Evolutionary conservation across 2,888 invertebrate genomes (phyloP), one percentile per base, ranked within the genome.

Genomic region (Callyntrura guangdongensis): DNA sequence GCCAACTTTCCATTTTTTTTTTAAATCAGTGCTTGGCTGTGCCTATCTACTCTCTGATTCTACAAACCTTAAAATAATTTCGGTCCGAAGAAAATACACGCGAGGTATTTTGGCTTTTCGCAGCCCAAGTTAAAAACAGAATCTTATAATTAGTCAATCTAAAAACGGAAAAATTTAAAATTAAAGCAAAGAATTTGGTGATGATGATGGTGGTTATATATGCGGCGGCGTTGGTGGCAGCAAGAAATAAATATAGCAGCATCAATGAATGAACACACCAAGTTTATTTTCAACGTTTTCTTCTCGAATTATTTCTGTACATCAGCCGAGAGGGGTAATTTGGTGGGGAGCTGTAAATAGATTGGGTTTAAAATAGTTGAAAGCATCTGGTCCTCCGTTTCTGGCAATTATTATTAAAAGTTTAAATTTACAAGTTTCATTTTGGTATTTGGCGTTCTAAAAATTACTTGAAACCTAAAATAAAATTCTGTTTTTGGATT

Each of bases 401-500:
- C 87, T 87, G 87, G 87, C 87, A 87, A 87, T 87, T 87, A 87
- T 87, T 87, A 87, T 87, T 87, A 87, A 87, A 87, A 84, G 89
- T 89, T 89, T 89, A 84, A 89, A 89, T 89, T 89, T 89, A 89
- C 84, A 83, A 69, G 84, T 89, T 89, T 84, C 83, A 89, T 85
- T 88, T 91, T 61, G 79, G 87, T 81, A 87, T 87, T 79, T 67
- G 56, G 87, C 49, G 87, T 87, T 87, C 87, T 87, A 87, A 87
- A 87, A 87, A 87, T 87, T 87, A 87, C 87, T 87, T 86, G 86
- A 86, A 86, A 86, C 86, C 87, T 67, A 87, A 87, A 87, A 87
- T 87, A 87, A 87, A 87, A 67, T 87, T 87, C 87, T 87, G 87
- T 87, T 87, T 87, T 87, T 81, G 87, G 87, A 87, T 87, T 87